phyloP scores from a whole-genome alignment of 2,113 vertebrate species.

The Semicossyphus pulcher region DNA sequence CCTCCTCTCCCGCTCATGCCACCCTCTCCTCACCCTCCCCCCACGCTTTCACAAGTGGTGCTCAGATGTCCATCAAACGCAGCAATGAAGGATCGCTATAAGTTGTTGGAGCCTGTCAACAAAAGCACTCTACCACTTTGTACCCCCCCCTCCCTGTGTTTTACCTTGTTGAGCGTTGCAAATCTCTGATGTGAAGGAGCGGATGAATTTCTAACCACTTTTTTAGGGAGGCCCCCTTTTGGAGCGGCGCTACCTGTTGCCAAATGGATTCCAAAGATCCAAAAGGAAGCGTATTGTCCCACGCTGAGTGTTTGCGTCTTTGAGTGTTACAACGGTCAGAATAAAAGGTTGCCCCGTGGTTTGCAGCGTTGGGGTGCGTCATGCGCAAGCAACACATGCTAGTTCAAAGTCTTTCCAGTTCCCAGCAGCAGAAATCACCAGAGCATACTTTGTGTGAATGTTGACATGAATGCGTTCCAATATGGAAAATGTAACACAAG shows the following conservation, averaged over 20 bases:
- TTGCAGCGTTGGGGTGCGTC: too few species aligned
- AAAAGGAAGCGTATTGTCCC: conserved; percentile 49
- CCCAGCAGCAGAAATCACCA: conserved; percentile 9
- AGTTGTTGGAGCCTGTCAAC: conserved; percentile 74
- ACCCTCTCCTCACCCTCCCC: conserved; percentile 58
- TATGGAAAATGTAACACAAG: conserved; percentile 27
- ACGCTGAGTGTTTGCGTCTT: conserved; percentile 26
- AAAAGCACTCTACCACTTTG: conserved; percentile 60
- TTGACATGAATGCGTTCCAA: neutral
- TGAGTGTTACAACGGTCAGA: neutral
- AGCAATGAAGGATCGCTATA: conserved; percentile 64
- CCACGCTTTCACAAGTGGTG: conserved; percentile 75
- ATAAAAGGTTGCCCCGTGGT: conserved; percentile 29
- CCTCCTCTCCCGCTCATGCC: conserved; percentile 28
- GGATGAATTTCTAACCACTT: conserved; percentile 61
- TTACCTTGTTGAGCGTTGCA: conserved; percentile 51
- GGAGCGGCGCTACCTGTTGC: conserved; percentile 74
- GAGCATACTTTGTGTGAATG: conserved; percentile 5
- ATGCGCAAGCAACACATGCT: conserved; percentile 8
- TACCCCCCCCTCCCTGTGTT: neutral
- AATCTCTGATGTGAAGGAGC: conserved; percentile 66
- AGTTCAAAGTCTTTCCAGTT: conserved; percentile 54
- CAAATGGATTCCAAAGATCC: conserved; percentile 65
- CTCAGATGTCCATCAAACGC: conserved; percentile 76
- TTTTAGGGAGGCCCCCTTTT: conserved; percentile 35